These are phyloP conservation scores for Apostichopus parvimensis DNA, from an alignment of 35 echinoderm and acorn worm species.

Conservation along the genomic window DNA sequence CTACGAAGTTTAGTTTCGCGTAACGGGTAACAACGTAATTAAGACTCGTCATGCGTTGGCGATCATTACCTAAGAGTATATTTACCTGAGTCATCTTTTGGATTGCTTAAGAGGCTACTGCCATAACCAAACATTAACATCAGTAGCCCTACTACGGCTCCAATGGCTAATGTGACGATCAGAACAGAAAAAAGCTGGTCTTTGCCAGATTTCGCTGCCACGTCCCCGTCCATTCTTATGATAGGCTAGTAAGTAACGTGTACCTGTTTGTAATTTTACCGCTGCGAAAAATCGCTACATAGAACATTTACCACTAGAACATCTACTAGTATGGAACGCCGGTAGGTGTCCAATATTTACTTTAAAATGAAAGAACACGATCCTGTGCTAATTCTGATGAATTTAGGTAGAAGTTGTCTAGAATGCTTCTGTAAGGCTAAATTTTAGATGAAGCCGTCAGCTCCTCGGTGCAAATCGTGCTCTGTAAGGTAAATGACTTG, in stretches of 20 bases:
- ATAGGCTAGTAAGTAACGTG: not conserved
- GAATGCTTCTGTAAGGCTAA: no score
- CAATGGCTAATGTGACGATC: slow-evolving; percentile 69
- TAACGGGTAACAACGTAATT: not conserved
- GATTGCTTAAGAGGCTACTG: slow-evolving; percentile 23
- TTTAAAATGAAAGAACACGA: no score
- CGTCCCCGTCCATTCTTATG: slow-evolving; percentile 27
- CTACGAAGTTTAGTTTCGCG: not conserved
- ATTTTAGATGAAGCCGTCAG: no score
- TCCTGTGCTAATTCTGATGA: no score
- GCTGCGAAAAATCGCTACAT: no score
- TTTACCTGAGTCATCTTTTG: slow-evolving; percentile 10
- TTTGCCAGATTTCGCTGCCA: not conserved
- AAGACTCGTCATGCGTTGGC: not conserved
- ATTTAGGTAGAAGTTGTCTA: no score
- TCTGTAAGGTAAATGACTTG: no score
- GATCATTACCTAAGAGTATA: not conserved
- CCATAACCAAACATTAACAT: slow-evolving; percentile 77
- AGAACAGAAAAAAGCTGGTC: slow-evolving; percentile 61
- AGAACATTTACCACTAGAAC: no score
- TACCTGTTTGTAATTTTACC: no score
- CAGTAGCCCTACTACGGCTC: slow-evolving; percentile 63
- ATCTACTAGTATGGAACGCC: no score
- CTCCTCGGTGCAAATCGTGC: no score
- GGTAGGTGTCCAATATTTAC: no score